Evolutionary conservation across 2,797 vertebrate species (phyloP), one percentile per base, ranked within the genome.

Genomic region (Acanthis flammea): DNA sequence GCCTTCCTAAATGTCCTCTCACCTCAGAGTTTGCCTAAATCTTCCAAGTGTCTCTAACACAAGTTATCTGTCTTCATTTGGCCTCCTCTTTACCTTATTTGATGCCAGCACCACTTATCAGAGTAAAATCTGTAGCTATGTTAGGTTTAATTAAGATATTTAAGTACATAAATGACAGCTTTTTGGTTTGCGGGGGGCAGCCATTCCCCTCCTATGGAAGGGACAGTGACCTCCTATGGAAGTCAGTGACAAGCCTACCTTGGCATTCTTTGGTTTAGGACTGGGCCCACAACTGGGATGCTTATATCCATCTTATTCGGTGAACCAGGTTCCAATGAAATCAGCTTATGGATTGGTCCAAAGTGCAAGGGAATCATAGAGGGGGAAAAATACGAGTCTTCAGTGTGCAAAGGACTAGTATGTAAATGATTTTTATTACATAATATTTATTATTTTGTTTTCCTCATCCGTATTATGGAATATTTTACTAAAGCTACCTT

Each of bases 151-250:
- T 53, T 51, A 54, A 73, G 33, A 51, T 27, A 35, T 44, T 85
- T 30, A 67, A 8, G 9, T 33, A 89, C 18, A 55, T 33, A 66
- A 66, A 66, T 31, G 7, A 50, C 3, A 45, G n/a, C 9, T 25
- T 53, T 84, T 51, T 65, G 3, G 11, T 47, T 42, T 4, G 8
- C n/a, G 54, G 7, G 2, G 4, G 3, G 1, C n/a, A 12, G n/a
- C 22, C 2, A 0, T 84, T 75, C 8, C 15, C 4, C 14, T 65
- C 19, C 18, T 18, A 0, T 10, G 19, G 54, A 90, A 73, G 33
- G 27, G 18, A 25, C 24, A 61, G 37, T 41, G 30, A 41, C 7
- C 12, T 61, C 19, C 19, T 19, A 0, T 9, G 54, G 33, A 88
- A 71, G 39, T 57, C 39, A 75, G 8, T 14, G 39, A 37, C 37